Conservation (phyloP, 2,888 invertebrate species). For the Caprella mutica region DNA sequence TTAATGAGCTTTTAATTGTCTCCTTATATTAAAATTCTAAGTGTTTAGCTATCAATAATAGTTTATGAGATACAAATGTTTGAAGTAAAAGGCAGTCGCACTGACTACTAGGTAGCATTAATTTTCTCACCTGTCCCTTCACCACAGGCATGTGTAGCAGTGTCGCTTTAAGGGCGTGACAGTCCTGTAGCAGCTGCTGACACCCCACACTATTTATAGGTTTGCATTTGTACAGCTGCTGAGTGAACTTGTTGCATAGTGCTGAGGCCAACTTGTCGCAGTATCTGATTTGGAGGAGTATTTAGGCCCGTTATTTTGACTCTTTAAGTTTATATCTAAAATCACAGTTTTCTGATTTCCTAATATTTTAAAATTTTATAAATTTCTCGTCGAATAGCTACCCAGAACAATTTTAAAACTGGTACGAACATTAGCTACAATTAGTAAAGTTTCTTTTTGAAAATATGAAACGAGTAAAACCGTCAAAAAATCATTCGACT, state of each 20-base stretch:
- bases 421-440: not conserved
- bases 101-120: not conserved
- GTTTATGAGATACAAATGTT: too few relatives aligned
- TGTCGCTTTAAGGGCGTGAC: slow-evolving; percentile 77
- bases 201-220: slow-evolving; percentile 81
- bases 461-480: not conserved
- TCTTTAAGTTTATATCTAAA: not conserved
- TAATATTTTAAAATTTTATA: too few relatives aligned
- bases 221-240: slow-evolving; percentile 68
- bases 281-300: slow-evolving; percentile 12
- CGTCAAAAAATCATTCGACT: not conserved
- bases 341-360: too few relatives aligned
- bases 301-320: not conserved
- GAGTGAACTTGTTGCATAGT: slow-evolving; percentile 29
- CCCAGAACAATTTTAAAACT: not conserved
- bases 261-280: slow-evolving; percentile 32
- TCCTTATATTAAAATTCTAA: too few relatives aligned
- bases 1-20: too few relatives aligned
- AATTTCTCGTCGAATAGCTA: not conserved
- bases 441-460: too few relatives aligned
- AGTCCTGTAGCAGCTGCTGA: slow-evolving; percentile 84
- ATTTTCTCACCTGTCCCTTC: slow-evolving; percentile 66
- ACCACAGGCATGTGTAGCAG: slow-evolving; percentile 87
- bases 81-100: too few relatives aligned
- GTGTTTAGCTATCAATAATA: too few relatives aligned